phyloP scores from a whole-genome alignment of 1,140 invertebrate species.

The Drosophila yakuba region DNA sequence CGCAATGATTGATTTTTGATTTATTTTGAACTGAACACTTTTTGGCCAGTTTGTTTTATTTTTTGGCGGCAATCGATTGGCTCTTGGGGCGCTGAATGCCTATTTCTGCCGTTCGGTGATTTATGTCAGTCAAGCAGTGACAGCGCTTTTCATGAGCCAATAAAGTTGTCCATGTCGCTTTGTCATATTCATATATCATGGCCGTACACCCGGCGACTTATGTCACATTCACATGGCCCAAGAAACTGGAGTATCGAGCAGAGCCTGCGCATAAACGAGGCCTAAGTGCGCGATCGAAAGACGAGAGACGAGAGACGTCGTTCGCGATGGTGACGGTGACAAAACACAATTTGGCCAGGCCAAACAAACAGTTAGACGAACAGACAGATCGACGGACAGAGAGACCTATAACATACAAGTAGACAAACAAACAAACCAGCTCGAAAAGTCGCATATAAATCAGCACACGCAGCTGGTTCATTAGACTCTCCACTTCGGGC shows the following conservation, averaged over 20 bases:
- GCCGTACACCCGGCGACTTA: constrained; percentile 74
- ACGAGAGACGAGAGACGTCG: constrained; percentile 52
- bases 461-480: constrained; percentile 77
- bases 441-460: constrained; percentile 74
- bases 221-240: constrained; percentile 74
- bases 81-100: constrained; percentile 19
- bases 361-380: constrained; percentile 38
- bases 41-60: constrained; percentile 16
- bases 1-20: constrained; percentile 74
- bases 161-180: constrained; percentile 83
- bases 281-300: constrained; percentile 73
- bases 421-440: constrained; percentile 15
- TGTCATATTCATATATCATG: constrained; percentile 83
- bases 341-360: constrained; percentile 69
- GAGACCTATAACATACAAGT: constrained; percentile 5
- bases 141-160: constrained; percentile 83
- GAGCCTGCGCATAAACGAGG: constrained; percentile 63
- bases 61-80: constrained; percentile 29
- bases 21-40: constrained; percentile 54
- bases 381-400: constrained; percentile 42
- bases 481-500: constrained; percentile 62
- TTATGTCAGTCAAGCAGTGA: constrained; percentile 82
- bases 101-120: constrained; percentile 65
- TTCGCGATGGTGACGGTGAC: constrained; percentile 53
- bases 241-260: constrained; percentile 33